Conservation (phyloP, 1,140 invertebrate species). For the Hyles vespertilio region DNA sequence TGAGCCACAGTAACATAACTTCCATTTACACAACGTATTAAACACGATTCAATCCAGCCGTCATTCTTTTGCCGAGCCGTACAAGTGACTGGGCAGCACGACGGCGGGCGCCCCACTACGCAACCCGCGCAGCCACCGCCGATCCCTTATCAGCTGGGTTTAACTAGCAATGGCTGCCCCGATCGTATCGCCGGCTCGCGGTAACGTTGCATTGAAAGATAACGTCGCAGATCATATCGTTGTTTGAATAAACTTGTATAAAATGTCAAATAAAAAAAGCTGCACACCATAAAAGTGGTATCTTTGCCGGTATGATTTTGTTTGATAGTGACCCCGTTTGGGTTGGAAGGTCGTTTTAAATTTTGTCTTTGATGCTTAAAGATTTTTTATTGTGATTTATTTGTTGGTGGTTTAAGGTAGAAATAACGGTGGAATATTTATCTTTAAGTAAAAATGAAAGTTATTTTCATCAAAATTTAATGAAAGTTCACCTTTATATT, state of each 20-base stretch:
- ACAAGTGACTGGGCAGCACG: slow-evolving; percentile 63
- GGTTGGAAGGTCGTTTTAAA: no score
- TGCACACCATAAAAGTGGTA: slow-evolving; percentile 63
- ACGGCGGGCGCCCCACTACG: slow-evolving; percentile 46
- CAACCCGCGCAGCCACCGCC: slow-evolving; percentile 46
- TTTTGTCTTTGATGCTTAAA: no score
- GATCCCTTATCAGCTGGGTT: slow-evolving; percentile 72
- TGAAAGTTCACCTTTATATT: no score
- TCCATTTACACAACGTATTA: slow-evolving; percentile 31
- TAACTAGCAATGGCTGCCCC: slow-evolving; percentile 73
- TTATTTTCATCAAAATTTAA: no score
- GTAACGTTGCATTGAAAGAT: slow-evolving; percentile 75
- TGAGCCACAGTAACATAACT: slow-evolving; percentile 71
- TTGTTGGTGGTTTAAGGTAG: no score
- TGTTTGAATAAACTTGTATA: slow-evolving; percentile 76
- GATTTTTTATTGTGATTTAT: no score
- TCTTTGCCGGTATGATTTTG: slow-evolving; percentile 48
- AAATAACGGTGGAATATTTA: no score
- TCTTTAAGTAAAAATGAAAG: no score
- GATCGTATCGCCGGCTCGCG: slow-evolving; percentile 70
- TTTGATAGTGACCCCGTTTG: slow-evolving; percentile 36
- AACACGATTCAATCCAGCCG: slow-evolving; percentile 23
- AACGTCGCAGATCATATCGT: slow-evolving; percentile 71
- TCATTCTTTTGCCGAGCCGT: slow-evolving; percentile 71
- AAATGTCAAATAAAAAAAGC: slow-evolving; percentile 74